Evolutionary conservation across 2,113 vertebrate species (phyloP), one percentile per base, ranked within the genome.

Genomic region (Podocnemis expansa): DNA sequence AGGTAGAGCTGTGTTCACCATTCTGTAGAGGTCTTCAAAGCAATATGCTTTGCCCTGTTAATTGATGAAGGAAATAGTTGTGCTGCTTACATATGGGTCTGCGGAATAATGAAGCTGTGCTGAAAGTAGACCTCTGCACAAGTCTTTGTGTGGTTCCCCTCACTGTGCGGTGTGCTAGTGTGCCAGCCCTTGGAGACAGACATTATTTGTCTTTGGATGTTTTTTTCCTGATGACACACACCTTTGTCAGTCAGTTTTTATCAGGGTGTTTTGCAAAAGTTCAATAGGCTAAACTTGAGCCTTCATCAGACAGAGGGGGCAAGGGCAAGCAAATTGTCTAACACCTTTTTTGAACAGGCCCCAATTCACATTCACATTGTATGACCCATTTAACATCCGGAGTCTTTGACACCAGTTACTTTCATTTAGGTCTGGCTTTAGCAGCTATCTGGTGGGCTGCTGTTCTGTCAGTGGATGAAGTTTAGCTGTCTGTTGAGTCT

Each of bases 11-110:
- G 84, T 78, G 49, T 73, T 90, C 1, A 2, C 91, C 89, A 87
- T 96, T 95, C 56, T 81, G 63, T 82, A 80, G 82, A 91, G 82
- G 29, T 94, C 73, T 90, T 85, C 87, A 91, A 94, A 87, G 63
- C 89, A 93, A 58, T 13, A 88, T 54, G 67, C 88, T 94, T 86
- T 89, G 78, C 54, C 78, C 80, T 54, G 96, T 97, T 97, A 96
- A 96, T 82, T 96, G 82, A 93, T 91, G 80, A 93, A 92, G 54
- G 90, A 89, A 91, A 89, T 70, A 80, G 22, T 82, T 93, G 70
- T 85, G 89, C 90, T 81, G 41, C 56, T 93, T 93, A 82, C 85
- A 89, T 0, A 2, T 89, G 56, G 84, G 82, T 85, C 70, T 76
- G 88, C 56, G 80, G 90, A 95, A 19, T 60, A 82, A 84, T n/a